Percentiles rank a stretch among this genome's conserved stretches.
These are phyloP conservation scores for Sebastes wilsoni DNA, from an alignment of 2,797 vertebrate species.

Conservation along the genomic window DNA sequence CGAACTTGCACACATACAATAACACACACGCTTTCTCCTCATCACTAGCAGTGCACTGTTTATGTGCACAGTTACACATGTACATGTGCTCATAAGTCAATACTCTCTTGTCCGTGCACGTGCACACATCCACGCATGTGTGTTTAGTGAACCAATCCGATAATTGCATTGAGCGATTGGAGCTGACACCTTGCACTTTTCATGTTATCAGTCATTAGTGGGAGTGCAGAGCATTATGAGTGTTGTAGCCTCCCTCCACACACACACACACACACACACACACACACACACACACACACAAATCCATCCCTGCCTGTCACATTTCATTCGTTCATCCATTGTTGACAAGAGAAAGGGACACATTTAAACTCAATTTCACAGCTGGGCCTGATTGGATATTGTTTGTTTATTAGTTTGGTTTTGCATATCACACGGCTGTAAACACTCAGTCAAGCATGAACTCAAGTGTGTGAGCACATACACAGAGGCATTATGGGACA, in stretches of 20 bases:
- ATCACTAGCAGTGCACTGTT: background rate
- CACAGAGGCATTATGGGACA: background rate
- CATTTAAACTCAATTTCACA: slow-evolving; percentile 41
- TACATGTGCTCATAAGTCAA: background rate
- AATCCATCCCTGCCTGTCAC: slow-evolving; percentile 30
- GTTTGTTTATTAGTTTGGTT: slow-evolving; percentile 34
- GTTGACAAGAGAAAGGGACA: slow-evolving; percentile 24
- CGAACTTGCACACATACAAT: background rate
- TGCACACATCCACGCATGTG: background rate
- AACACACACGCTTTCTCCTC: background rate
- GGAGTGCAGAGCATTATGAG: slow-evolving; percentile 45
- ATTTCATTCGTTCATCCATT: slow-evolving; percentile 39
- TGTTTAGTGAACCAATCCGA: slow-evolving; percentile 16
- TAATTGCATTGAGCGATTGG: slow-evolving; percentile 36
- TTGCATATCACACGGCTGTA: background rate
- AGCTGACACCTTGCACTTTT: slow-evolving; percentile 51
- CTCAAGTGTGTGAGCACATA: background rate
- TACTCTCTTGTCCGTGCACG: background rate
- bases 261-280: background rate
- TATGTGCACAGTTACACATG: background rate
- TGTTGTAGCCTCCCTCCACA: slow-evolving; percentile 3
- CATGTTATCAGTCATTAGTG: slow-evolving; percentile 55
- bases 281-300: background rate
- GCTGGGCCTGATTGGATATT: slow-evolving; percentile 28
- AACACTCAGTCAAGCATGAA: slow-evolving; percentile 1